phyloP scores from a whole-genome alignment of 2,797 vertebrate genomes.

The Tragopan temminckii region DNA sequence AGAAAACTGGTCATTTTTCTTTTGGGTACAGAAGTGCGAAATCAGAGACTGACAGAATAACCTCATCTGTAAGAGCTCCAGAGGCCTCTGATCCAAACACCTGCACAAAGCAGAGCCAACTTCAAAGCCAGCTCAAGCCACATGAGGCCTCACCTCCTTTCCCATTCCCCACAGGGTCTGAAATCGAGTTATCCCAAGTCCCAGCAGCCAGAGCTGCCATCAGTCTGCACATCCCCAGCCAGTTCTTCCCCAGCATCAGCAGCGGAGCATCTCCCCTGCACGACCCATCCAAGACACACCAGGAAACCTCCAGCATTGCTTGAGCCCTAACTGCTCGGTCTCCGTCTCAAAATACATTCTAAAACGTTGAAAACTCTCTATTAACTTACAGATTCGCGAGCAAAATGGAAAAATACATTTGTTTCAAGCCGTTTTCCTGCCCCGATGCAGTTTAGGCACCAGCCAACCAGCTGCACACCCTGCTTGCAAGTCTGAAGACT shows the following conservation, averaged over 20 bases:
- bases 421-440: neutral
- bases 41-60: neutral
- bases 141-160: neutral
- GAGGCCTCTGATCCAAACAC: neutral
- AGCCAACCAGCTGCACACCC: rapidly evolving
- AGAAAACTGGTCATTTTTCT: rapidly evolving
- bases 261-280: neutral
- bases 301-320: rapidly evolving
- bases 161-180: neutral
- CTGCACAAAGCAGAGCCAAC: neutral
- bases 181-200: rapidly evolving
- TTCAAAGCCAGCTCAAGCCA: neutral
- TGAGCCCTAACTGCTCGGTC: rapidly evolving
- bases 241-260: neutral
- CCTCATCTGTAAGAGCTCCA: neutral
- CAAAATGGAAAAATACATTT: neutral
- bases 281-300: rapidly evolving
- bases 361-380: rapidly evolving
- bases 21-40: neutral
- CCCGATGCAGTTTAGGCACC: neutral
- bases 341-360: neutral
- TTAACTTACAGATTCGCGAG: neutral
- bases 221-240: neutral
- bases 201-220: neutral
- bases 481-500: neutral